A percentile compares a stretch with the other conserved stretches of the same genome.
These are phyloP conservation scores for Chelmon rostratus DNA, from an alignment of 2,797 vertebrate genomes.

Conservation along the genomic window DNA sequence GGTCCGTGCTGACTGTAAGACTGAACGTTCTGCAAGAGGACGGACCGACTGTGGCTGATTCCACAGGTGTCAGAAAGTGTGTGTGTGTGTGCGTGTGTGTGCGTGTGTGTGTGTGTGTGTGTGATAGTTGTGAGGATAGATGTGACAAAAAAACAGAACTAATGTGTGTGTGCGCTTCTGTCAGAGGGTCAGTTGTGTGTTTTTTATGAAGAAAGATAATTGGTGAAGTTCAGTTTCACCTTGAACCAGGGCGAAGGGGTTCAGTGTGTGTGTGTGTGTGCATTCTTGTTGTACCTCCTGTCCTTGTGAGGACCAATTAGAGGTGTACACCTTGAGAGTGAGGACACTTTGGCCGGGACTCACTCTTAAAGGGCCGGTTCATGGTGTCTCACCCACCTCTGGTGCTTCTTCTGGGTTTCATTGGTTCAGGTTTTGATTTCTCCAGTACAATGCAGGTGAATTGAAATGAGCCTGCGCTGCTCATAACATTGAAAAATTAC, in stretches of 20 bases:
- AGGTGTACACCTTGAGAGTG: conserved; percentile 16
- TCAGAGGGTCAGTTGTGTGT: conserved; percentile 39
- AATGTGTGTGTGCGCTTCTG: conserved; percentile 5
- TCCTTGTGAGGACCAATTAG: conserved; percentile 20
- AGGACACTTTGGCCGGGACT: background rate
- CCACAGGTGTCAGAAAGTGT: conserved; percentile 9
- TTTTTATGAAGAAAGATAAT: conserved; percentile 37
- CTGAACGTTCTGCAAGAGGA: conserved; percentile 31
- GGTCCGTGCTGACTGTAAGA: conserved; percentile 13
- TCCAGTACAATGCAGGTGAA: background rate
- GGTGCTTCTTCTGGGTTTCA: too few relatives aligned
- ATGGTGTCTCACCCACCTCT: background rate
- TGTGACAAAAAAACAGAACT: conserved; percentile 1
- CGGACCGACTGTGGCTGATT: conserved; percentile 11
- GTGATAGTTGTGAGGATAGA: conserved; percentile 2
- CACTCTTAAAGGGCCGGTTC: conserved; percentile 1
- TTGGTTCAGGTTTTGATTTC: background rate
- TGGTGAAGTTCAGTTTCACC: conserved; percentile 31
- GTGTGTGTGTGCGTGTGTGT: background rate
- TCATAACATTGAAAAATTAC: background rate
- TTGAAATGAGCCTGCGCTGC: background rate
- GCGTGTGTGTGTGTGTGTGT: conserved; percentile 6
- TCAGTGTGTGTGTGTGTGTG: background rate
- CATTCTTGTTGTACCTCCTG: background rate
- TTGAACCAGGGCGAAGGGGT: background rate